phyloP scores from a whole-genome alignment of 2,888 invertebrate genomes.

The Perdita meconis region DNA sequence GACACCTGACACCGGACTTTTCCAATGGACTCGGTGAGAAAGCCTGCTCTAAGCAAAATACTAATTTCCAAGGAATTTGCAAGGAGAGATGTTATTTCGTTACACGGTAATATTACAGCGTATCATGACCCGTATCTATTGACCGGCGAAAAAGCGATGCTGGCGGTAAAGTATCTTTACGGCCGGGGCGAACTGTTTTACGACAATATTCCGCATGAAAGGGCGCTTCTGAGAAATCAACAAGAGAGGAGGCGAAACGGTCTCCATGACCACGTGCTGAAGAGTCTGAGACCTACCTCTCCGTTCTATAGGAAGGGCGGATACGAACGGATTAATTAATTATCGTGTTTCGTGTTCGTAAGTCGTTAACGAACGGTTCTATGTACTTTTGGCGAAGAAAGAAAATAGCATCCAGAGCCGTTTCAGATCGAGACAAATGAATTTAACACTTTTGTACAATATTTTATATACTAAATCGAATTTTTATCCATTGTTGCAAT shows the following conservation, averaged over 20 bases:
- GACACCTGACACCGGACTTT: slow-evolving; percentile 83
- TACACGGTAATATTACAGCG: slow-evolving; percentile 32
- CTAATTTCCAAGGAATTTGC: neutral
- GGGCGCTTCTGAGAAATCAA: slow-evolving; percentile 87
- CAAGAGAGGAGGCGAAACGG: slow-evolving; percentile 86
- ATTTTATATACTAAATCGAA: neutral
- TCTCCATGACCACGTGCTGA: slow-evolving; percentile 86
- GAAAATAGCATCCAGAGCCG: neutral
- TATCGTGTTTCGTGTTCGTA: slow-evolving; percentile 27
- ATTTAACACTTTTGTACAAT: neutral
- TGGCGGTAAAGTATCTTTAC: slow-evolving; percentile 86
- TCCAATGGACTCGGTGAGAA: slow-evolving; percentile 83
- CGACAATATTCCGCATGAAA: slow-evolving; percentile 88
- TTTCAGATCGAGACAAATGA: neutral
- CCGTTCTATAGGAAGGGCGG: slow-evolving; percentile 85
- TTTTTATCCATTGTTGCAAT: neutral
- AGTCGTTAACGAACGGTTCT: neutral
- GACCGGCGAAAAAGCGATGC: slow-evolving; percentile 86
- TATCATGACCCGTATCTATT: slow-evolving; percentile 86
- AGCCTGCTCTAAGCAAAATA: neutral
- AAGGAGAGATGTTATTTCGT: neutral
- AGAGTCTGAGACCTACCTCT: slow-evolving; percentile 87
- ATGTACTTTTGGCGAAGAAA: neutral
- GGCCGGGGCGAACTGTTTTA: slow-evolving; percentile 87
- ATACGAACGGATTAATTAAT: slow-evolving; percentile 13